Conservation (phyloP, 2,888 invertebrate genomes). For the Drosophila tanythrix region DNA sequence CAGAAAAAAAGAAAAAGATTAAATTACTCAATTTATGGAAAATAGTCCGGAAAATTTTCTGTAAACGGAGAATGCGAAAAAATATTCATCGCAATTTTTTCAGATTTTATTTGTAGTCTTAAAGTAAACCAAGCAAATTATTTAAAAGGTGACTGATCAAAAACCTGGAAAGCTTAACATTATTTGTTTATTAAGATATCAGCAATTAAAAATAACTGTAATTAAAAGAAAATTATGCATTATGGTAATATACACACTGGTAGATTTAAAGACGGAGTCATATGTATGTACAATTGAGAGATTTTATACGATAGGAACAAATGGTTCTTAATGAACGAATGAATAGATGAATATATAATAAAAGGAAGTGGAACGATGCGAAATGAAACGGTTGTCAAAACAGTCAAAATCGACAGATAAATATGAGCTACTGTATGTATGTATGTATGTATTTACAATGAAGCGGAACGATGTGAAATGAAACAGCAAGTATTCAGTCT, state of each 20-base stretch:
- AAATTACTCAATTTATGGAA: background rate
- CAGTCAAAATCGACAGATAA: background rate
- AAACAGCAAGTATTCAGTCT: background rate
- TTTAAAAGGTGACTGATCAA: background rate
- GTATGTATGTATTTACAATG: constrained; percentile 8
- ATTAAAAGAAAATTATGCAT: background rate
- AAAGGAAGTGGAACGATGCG: background rate
- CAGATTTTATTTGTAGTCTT: background rate
- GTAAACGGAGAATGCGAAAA: background rate
- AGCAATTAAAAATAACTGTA: background rate
- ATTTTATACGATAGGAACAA: background rate
- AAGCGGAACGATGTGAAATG: constrained; percentile 12
- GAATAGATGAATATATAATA: constrained; percentile 1
- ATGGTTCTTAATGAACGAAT: background rate
- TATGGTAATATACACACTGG: background rate
- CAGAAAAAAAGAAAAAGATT: constrained; percentile 8
- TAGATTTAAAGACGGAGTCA: background rate
- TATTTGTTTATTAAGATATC: background rate
- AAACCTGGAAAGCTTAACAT: background rate
- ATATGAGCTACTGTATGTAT: background rate
- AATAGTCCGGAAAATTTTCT: background rate
- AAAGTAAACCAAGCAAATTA: constrained; percentile 34
- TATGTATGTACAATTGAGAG: background rate
- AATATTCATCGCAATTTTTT: constrained; percentile 10
- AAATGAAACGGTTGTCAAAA: constrained; percentile 3